Evolutionary conservation across 1,140 invertebrate genomes (phyloP).

Genomic region (Drosophila neocordata): DNA sequence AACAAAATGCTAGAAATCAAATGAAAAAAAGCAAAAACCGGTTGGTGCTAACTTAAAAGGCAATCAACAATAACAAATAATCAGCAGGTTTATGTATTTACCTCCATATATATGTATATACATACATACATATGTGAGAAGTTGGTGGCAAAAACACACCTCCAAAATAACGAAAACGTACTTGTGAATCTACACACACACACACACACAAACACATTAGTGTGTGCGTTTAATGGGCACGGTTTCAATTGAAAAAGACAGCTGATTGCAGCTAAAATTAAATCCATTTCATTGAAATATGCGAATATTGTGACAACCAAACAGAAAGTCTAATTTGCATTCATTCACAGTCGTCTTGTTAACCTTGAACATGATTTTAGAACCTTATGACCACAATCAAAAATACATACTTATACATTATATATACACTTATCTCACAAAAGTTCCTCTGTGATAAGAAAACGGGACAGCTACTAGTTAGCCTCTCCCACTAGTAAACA

Average conservation of each 20-base stretch:
- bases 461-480: background rate
- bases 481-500: background rate
- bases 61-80: conserved; percentile 44
- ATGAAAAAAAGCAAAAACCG: conserved; percentile 19
- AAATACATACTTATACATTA: no score
- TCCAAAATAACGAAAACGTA: conserved; percentile 44
- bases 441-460: conserved; percentile 1
- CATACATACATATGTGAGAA: conserved; percentile 6
- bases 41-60: conserved; percentile 24
- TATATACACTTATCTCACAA: background rate
- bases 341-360: background rate
- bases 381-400: no score
- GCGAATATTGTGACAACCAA: conserved; percentile 27
- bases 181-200: conserved; percentile 18
- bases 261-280: conserved; percentile 46
- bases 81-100: conserved; percentile 31
- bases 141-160: conserved; percentile 41
- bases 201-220: conserved; percentile 12
- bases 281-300: conserved; percentile 44
- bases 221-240: conserved; percentile 37
- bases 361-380: conserved; percentile 48
- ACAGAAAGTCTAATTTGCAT: conserved; percentile 15
- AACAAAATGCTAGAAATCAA: conserved; percentile 9
- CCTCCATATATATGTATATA: conserved; percentile 3
- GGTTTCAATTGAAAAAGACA: conserved; percentile 36